Base-by-base conservation (phyloP, 2,113 vertebrate species). In the Tragelaphus scriptus region DNA sequence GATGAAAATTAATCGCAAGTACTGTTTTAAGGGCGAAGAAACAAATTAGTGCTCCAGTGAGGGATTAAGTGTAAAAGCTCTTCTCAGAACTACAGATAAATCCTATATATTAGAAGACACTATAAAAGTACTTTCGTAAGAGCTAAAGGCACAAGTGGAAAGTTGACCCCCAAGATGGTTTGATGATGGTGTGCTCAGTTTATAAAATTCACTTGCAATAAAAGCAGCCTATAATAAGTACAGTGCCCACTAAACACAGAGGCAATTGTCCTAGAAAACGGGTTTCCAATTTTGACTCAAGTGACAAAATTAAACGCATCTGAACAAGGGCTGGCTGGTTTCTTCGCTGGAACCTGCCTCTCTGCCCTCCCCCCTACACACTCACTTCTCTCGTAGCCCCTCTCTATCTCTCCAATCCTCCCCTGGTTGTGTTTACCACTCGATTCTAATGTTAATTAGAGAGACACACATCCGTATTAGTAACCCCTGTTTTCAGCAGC, bases 21-120 rank as follows among this genome's bases (percentile, higher is more conserved):
- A 97, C 97, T 88, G 92, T 97, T 98, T 94, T 97, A 98, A 98
- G 98, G 98, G 96, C 19, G 95, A 61, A 88, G 98, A 98, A 97
- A 98, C 98, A 98, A 99, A 99, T 98, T 98, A 98, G 98, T 98
- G 90, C 98, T 98, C 98, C 97, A 98, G 90, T 32, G 8, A 98
- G 97, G 98, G 98, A 99, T 98, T 98, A 98, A 97, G 98, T 98
- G 98, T 98, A 98, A 98, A 98, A 98, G 98, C 99, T 97, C 98
- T 98, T 98, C 98, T 98, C 98, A 93, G 98, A 97, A 98, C 97
- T n/a, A 91, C 98, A 97, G 98, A 98, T 98, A 99, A 99, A 99
- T 98, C 98, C 98, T 97, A 96, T 81, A 97, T 97, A 98, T 98
- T 98, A 98, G 98, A 98, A 97, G 98, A 97, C 97, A 95, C 97